Evolutionary conservation across 2,888 invertebrate genomes (phyloP), one percentile per base, ranked within the genome.

Genomic region (Drosophila kambysellisi): DNA sequence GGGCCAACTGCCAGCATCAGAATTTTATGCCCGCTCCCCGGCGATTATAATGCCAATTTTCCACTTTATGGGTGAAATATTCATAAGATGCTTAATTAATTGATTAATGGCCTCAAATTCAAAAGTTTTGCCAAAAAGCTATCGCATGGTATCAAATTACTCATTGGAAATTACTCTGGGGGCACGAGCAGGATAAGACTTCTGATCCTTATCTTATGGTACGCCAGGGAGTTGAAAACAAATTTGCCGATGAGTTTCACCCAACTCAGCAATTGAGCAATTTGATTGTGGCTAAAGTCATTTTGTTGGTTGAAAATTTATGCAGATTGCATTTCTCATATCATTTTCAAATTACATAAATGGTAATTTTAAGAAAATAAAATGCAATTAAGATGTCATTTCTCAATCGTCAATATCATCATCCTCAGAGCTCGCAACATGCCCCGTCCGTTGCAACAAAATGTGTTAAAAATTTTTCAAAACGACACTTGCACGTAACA

Each of bases 41-140:
- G 59, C 81, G 82, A 81, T 83, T 82, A 77, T 73, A 71, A 68
- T 81, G 79, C 76, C 74, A 69, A 70, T 78, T 79, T 76, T 57
- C 62, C 59, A 58, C 61, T 75, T 57, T 73, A 69, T 68, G 72
- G 76, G 69, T 85, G 56, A 87, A 90, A 81, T 88, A 87, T 89
- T 87, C 89, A 90, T 89, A 87, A 89, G 81, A 85, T 88, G 79
- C 80, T 76, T 89, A 90, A 90, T 90, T 90, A 89, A 90, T 90
- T 90, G 90, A 90, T 90, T 89, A 90, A 90, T 90, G 89, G 82
- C 76, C 81, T 76, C 66, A 76, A 82, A 86, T 82, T 71, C 79
- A 79, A 73, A 81, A 86, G 83, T 82, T 81, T 70, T 56, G 37
- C 76, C 74, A 70, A 67, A 76, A 81, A 68, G 81, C 71, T 73